phyloP scores from a whole-genome alignment of 2,797 vertebrate genomes.

The Halcyon chelicuti region DNA sequence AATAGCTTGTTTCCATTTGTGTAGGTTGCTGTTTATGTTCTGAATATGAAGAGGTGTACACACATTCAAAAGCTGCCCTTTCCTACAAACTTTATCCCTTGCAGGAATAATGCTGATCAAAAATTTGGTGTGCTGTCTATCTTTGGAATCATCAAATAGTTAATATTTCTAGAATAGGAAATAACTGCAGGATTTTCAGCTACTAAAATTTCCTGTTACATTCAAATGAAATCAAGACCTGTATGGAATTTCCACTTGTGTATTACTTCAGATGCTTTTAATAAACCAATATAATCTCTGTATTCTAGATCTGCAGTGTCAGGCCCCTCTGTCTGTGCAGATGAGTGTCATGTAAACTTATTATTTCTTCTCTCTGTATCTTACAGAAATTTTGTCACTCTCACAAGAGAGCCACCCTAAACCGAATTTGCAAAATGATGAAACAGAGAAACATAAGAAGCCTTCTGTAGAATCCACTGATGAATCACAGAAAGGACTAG shows the following conservation, averaged over 20 bases:
- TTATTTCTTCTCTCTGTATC: not conserved
- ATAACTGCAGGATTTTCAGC: not conserved
- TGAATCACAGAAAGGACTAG: slow-evolving; percentile 59
- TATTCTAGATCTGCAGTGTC: not conserved
- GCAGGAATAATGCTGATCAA: not conserved
- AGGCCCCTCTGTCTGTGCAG: not conserved
- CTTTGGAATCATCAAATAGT: not conserved
- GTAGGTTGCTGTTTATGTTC: not conserved
- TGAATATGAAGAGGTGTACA: not conserved
- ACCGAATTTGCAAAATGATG: slow-evolving; percentile 60
- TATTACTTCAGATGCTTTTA: not conserved
- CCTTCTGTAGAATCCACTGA: slow-evolving; percentile 29
- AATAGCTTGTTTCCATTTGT: not conserved
- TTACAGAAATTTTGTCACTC: slow-evolving; percentile 80
- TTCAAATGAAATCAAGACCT: not conserved
- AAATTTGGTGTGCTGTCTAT: not conserved
- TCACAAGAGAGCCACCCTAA: slow-evolving; percentile 64
- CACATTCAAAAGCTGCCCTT: not conserved
- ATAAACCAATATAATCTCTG: not conserved
- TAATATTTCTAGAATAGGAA: not conserved
- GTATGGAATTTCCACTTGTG: not conserved
- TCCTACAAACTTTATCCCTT: not conserved
- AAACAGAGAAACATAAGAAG: slow-evolving; percentile 4
- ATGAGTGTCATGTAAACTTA: not conserved
- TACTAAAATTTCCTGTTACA: not conserved